Conservation (phyloP, 2,797 vertebrate genomes). For the Takifugu ocellatus region DNA sequence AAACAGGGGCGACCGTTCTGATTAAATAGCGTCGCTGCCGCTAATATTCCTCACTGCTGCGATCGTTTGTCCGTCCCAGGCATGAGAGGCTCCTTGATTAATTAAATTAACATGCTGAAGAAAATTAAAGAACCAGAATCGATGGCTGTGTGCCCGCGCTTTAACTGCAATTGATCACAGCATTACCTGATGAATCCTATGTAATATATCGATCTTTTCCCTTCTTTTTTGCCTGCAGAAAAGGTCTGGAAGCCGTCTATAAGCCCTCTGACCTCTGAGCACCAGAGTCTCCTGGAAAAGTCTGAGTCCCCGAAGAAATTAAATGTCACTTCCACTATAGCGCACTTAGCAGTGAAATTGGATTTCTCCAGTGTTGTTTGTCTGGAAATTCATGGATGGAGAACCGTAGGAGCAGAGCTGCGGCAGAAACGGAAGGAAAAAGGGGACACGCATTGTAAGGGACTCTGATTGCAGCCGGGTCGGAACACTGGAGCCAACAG, state of each 20-base stretch:
- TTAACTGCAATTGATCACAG: slow-evolving; percentile 36
- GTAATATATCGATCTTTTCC: slow-evolving; percentile 45
- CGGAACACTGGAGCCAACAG: slow-evolving; percentile 16
- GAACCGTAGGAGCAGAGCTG: slow-evolving; percentile 26
- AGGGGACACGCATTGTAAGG: slow-evolving; percentile 27
- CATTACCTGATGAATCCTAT: slow-evolving; percentile 51
- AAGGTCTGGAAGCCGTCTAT: slow-evolving; percentile 35
- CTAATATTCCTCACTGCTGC: slow-evolving; percentile 42
- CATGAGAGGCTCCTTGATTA: slow-evolving; percentile 36
- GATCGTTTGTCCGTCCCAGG: slow-evolving; percentile 31
- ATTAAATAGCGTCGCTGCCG: slow-evolving; percentile 49
- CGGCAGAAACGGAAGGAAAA: slow-evolving; percentile 28
- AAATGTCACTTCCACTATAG: slow-evolving; percentile 63
- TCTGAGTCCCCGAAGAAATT: slow-evolving; percentile 56
- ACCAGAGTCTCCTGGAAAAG: slow-evolving; percentile 32
- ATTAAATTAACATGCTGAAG: slow-evolving; percentile 48
- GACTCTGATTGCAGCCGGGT: slow-evolving; percentile 40
- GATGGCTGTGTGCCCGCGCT: slow-evolving; percentile 23
- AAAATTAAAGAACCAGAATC: slow-evolving; percentile 37
- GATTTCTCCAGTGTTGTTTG: slow-evolving; percentile 55
- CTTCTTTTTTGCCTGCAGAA: slow-evolving; percentile 9
- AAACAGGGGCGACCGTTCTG: slow-evolving; percentile 14
- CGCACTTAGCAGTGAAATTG: slow-evolving; percentile 67
- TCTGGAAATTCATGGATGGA: slow-evolving; percentile 43
- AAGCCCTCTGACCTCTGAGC: slow-evolving; percentile 38